Conservation (phyloP, 2,888 invertebrate genomes). For the Andrena minutula region DNA sequence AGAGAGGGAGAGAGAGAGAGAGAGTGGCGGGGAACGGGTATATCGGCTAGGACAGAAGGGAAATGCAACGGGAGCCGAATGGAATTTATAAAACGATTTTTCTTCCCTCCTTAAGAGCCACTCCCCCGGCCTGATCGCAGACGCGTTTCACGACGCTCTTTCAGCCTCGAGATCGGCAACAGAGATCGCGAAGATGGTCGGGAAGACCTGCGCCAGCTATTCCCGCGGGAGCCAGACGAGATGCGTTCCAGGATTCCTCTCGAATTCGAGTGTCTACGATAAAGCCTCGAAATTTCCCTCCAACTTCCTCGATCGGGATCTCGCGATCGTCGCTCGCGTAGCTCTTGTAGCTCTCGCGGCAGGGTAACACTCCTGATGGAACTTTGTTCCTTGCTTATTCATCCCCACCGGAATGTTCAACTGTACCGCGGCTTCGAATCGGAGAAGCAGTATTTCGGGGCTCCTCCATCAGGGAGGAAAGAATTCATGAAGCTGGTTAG, state of each 20-base stretch:
- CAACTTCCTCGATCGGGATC: neutral
- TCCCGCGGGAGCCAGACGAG: slow-evolving; percentile 41
- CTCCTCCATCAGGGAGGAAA: neutral
- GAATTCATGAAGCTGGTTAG: neutral
- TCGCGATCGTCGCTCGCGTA: no score
- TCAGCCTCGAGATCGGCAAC: slow-evolving; percentile 24
- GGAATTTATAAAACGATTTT: slow-evolving; percentile 81
- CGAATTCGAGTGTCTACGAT: slow-evolving; percentile 35
- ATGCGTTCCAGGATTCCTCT: slow-evolving; percentile 21
- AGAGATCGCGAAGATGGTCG: slow-evolving; percentile 29
- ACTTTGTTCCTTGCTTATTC: no score
- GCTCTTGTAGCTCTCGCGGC: no score
- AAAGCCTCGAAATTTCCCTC: slow-evolving; percentile 35
- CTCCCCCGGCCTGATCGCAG: slow-evolving; percentile 28
- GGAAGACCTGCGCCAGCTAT: neutral
- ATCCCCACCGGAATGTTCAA: no score
- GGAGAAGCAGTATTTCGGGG: no score
- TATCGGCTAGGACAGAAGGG: slow-evolving; percentile 74
- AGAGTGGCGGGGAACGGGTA: slow-evolving; percentile 9
- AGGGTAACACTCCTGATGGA: no score
- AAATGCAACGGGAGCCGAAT: slow-evolving; percentile 78
- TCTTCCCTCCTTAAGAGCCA: slow-evolving; percentile 58
- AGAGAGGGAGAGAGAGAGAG: slow-evolving; percentile 35
- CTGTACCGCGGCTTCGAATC: no score
- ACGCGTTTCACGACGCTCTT: slow-evolving; percentile 40